Base-by-base conservation (phyloP, 2,888 invertebrate genomes). In the Sinodicranocentrus sp. region DNA sequence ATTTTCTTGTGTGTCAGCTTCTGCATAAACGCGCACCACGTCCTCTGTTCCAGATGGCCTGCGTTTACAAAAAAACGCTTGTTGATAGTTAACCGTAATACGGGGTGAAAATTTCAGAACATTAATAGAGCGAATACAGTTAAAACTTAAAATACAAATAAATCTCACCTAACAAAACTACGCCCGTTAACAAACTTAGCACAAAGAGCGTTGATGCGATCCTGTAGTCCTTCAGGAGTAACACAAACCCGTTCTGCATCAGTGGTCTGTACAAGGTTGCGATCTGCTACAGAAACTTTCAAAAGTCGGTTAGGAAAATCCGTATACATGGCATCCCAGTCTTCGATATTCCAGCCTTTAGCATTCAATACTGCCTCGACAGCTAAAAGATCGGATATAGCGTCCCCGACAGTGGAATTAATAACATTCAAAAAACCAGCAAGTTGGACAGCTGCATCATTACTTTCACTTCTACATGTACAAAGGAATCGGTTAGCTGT, bases 11-110 rank as follows among this genome's bases (percentile, higher is more conserved):
- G 95, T 95, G 25, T 94, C 93, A 1, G 97, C 97, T 91, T 99
- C 99, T 0, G 98, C 97, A 91, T 99, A 99, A 0, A 99, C 95
- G 85, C 99, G 92, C 1, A 99, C 95, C 13, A 98, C 93, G 91
- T 99, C 98, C 91, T 99, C 99, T 0, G 99, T 99, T 8, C 99
- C 99, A 0, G 99, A 99, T 0, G 99, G 95, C 63, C 98, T 94
- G 85, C 17, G 15, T 57, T 17, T 5, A 52, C 13, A 52, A 17
- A 52, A 52, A 52, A 52, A 52, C 33, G 17, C 48, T n/a, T 17
- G 54, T 3, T 2, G 8, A 26, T 33, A 43, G 15, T 43, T 39
- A 13, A 39, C 6, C 39, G 13, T 8, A 39, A 13, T 39, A 13
- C 13, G 39, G n/a, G n/a, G n/a, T n/a, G n/a, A n/a, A n/a, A n/a